Percentiles rank a stretch among this genome's conserved stretches.
phyloP scores from a whole-genome alignment of 2,888 invertebrate genomes.

The Dermolepida albohirtum region DNA sequence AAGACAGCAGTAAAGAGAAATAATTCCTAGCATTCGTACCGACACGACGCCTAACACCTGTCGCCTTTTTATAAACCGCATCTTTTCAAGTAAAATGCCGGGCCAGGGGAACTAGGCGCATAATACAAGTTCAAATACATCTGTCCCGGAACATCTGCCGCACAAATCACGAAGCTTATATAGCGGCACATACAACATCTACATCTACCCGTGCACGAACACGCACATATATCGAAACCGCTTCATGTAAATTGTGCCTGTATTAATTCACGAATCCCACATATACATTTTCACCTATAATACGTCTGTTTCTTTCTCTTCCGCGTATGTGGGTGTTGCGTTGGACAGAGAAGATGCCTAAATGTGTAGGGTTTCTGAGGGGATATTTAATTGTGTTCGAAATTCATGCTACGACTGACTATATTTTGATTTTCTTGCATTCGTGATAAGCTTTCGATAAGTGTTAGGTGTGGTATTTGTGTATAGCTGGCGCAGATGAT shows the following conservation, averaged over 20 bases:
- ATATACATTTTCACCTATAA: conserved; percentile 8
- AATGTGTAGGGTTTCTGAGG: conserved; percentile 3
- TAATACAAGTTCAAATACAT: conserved; percentile 41
- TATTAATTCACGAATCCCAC: conserved; percentile 10
- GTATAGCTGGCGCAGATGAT: conserved; percentile 3
- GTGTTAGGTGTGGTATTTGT: conserved; percentile 29
- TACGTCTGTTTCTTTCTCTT: conserved; percentile 33
- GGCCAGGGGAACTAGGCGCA: conserved; percentile 25
- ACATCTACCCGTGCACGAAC: background rate
- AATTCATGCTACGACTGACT: conserved; percentile 3
- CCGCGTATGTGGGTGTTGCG: conserved; percentile 6
- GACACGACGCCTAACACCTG: conserved; percentile 34
- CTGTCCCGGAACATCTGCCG: conserved; percentile 42
- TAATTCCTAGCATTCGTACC: background rate
- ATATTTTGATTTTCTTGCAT: conserved; percentile 40
- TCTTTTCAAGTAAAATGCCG: conserved; percentile 9
- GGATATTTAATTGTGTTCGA: background rate
- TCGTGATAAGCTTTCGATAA: conserved; percentile 41
- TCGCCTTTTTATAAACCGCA: conserved; percentile 23
- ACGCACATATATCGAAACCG: background rate
- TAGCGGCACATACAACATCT: conserved; percentile 24
- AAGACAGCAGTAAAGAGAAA: background rate
- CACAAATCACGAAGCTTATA: conserved; percentile 15
- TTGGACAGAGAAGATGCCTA: conserved; percentile 6
- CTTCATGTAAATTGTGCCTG: background rate